phyloP scores from a whole-genome alignment of 1,140 invertebrate species.

The Phocides pigmalion region DNA sequence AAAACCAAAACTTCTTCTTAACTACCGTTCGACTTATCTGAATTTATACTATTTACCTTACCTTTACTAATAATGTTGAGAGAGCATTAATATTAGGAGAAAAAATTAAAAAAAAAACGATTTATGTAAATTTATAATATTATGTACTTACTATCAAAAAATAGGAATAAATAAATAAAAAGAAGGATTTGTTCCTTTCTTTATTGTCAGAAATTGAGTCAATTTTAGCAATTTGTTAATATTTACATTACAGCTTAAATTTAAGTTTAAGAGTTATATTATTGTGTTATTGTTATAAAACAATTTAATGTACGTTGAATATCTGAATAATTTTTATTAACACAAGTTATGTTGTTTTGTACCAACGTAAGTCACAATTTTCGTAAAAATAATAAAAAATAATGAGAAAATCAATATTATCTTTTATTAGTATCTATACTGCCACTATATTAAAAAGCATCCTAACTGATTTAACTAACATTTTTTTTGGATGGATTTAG shows the following conservation, averaged over 20 bases:
- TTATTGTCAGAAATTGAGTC: constrained; percentile 49
- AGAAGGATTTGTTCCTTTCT: background rate
- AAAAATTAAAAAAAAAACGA: no score
- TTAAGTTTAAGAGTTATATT: constrained; percentile 40
- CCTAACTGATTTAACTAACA: no score
- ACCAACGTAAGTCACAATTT: constrained; percentile 59
- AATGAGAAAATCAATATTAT: background rate
- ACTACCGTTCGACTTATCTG: constrained; percentile 40
- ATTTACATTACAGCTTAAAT: constrained; percentile 34
- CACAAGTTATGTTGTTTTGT: constrained; percentile 55
- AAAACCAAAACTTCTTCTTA: constrained; percentile 37
- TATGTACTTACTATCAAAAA: background rate
- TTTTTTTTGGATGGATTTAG: no score
- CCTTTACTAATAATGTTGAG: constrained; percentile 29
- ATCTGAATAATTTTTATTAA: constrained; percentile 48
- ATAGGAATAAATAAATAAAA: background rate
- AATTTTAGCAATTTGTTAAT: constrained; percentile 56
- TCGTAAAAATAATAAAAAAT: constrained; percentile 41
- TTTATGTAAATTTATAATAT: constrained; percentile 31
- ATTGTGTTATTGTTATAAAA: constrained; percentile 50
- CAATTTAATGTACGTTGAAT: constrained; percentile 48
- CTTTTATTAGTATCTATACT: no score
- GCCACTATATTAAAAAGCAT: no score
- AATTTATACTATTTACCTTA: constrained; percentile 38
- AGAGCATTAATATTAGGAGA: constrained; percentile 30